Evolutionary conservation across 2,113 vertebrate genomes (phyloP).

Genomic region (Sphaerodactylus townsendi): DNA sequence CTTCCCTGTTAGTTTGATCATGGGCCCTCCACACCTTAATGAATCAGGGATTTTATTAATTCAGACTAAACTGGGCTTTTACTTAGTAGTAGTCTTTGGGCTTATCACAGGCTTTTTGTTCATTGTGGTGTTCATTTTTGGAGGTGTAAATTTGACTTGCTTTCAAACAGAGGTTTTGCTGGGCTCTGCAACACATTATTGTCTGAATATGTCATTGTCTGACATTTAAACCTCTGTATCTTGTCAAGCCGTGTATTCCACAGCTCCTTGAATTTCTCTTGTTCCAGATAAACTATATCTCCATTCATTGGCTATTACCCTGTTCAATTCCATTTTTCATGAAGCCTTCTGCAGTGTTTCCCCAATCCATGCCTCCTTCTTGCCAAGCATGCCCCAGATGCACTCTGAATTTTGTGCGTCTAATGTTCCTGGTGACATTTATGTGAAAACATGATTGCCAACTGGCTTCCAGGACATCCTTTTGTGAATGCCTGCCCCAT

Average conservation of each 20-base stretch:
- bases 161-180: not conserved
- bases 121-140: not conserved
- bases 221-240: not conserved
- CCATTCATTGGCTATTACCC: not conserved
- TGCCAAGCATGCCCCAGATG: constrained; percentile 54
- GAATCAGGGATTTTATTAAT: not conserved
- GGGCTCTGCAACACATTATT: not conserved
- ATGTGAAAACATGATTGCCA: not conserved
- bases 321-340: not conserved
- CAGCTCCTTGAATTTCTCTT: not conserved
- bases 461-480: constrained; percentile 46
- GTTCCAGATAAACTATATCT: too few relatives aligned
- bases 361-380: not conserved
- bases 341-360: not conserved
- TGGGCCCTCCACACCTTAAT: not conserved
- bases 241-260: not conserved
- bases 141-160: not conserved
- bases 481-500: constrained; percentile 36
- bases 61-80: not conserved
- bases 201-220: not conserved
- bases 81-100: not conserved
- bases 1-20: not conserved
- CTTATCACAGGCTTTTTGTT: not conserved
- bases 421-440: constrained; percentile 37
- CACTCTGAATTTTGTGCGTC: constrained; percentile 41